Base-by-base conservation (phyloP, 2,888 invertebrate genomes). In the Bellardia bayeri region DNA sequence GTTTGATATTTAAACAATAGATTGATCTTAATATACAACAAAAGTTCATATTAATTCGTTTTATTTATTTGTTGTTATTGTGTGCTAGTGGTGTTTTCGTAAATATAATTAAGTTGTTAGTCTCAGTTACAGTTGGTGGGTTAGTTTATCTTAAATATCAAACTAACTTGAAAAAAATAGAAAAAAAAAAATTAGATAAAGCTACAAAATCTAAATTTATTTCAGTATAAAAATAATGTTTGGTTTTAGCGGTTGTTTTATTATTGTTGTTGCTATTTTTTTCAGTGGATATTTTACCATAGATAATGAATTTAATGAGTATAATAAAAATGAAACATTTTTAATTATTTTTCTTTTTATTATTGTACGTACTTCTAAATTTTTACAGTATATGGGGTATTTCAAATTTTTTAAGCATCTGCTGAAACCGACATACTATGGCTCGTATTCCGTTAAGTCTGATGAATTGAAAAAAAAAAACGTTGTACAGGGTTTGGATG, bases 31-130 rank as follows among this genome's bases (percentile, higher is more conserved):
- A 68, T 54, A 45, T 54, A 45, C 13, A 42, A 13, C 84, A 42
- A 80, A 84, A 85, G 74, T 68, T 84, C 79, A 84, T 40, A 61
- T 74, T 79, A 74, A 58, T 51, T 79, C 68, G 66, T 51, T 68
- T 75, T 66, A 49, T 51, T 68, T 64, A 9, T 16, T 23, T 33
- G 23, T 33, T 72, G 64, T 63, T 64, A 74, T 37, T 37, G 37
- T 37, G 4, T 4, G 37, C 37, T 23, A 6, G 64, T 71, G 40
- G 66, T 16, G 40, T 14, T 58, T 58, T 74, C 58, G 2, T 45
- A 63, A 68, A 71, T 51, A 51, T 83, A 83, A 83, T 86, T 86
- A 86, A 86, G 86, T 86, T 83, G 86, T 86, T 83, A 69, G 63
- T 75, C 45, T 69, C 61, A 68, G 79, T 68, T 71, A 68, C 82